phyloP scores from a whole-genome alignment of 2,113 vertebrate genomes.

The Aphelocoma coerulescens region DNA sequence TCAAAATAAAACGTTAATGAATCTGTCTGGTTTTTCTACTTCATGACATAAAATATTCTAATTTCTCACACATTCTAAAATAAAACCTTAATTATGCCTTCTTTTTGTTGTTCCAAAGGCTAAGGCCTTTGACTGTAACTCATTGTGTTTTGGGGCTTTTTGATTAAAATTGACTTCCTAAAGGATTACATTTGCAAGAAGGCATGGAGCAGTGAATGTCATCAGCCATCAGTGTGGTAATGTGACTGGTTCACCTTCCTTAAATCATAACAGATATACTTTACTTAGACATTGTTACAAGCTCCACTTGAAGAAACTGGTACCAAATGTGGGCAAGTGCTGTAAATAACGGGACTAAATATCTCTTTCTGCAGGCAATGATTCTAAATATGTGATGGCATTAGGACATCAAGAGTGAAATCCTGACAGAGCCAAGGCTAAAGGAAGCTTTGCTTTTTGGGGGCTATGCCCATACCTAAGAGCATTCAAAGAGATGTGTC shows the following conservation, averaged over 20 bases:
- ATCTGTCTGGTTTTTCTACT: neutral
- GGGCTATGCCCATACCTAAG: neutral
- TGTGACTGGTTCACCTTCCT: neutral
- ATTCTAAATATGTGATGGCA: neutral
- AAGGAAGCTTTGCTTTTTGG: neutral
- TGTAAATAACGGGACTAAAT: neutral
- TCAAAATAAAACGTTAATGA: neutral
- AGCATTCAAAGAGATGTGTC: neutral
- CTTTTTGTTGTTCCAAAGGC: neutral
- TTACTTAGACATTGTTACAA: neutral
- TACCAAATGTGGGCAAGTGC: neutral
- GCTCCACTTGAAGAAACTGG: neutral
- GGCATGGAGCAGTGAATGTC: neutral
- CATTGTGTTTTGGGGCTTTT: neutral
- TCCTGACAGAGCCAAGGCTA: neutral
- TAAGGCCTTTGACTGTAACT: neutral
- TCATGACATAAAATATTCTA: neutral
- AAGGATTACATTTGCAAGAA: neutral
- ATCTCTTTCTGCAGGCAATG: neutral
- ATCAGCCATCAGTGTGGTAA: neutral
- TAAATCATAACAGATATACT: neutral
- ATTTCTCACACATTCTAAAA: neutral
- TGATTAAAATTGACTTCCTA: constrained; percentile 8
- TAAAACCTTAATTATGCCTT: neutral
- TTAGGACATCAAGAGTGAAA: neutral